Conservation (phyloP, 2,888 invertebrate genomes). For the Podabrus alpinus region DNA sequence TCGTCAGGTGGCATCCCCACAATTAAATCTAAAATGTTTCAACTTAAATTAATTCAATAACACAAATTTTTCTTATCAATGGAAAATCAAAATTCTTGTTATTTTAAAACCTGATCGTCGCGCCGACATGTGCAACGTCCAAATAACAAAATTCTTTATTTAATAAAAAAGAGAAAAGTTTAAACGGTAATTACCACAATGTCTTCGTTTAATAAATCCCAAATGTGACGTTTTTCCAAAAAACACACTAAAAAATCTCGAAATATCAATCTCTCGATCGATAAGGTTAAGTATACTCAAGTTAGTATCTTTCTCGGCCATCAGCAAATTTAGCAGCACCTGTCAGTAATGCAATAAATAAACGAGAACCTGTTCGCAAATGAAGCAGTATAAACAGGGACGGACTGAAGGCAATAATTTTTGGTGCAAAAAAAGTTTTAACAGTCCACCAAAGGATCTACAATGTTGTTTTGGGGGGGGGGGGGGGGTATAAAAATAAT, state of each 20-base stretch:
- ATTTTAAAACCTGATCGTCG: background rate
- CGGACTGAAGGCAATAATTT: background rate
- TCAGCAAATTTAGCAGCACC: background rate
- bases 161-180: background rate
- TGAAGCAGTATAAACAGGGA: background rate
- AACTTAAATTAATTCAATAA: no score
- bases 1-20: no score
- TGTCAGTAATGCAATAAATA: background rate
- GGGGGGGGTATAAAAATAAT: no score
- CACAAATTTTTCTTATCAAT: no score
- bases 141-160: background rate
- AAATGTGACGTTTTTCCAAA: background rate
- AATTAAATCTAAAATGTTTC: no score
- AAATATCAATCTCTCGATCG: background rate
- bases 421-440: no score
- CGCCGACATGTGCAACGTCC: no score
- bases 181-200: background rate
- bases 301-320: background rate
- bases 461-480: no score
- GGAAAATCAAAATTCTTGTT: background rate
- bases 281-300: background rate
- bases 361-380: background rate
- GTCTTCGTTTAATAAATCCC: background rate
- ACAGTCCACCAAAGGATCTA: no score
- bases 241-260: background rate